Evolutionary conservation across 1,140 invertebrate species (phyloP), one percentile per base, ranked within the genome.

Genomic region (Pseudomyrmex cubaensis): DNA sequence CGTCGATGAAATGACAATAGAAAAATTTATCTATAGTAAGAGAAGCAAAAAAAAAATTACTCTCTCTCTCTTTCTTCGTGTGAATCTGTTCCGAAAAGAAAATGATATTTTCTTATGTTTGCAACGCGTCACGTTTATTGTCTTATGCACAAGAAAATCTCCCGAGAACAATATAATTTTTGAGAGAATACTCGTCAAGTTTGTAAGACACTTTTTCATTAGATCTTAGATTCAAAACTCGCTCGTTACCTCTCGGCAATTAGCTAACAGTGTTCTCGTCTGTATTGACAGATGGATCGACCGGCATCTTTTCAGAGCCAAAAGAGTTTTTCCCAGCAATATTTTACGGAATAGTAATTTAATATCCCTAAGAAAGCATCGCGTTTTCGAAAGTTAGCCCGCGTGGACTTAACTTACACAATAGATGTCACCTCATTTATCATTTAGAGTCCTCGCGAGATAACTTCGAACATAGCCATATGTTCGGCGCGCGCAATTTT

Each of bases 381-480:
- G 46, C 20, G 63, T 69, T 46, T 13, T 10, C 0, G 13, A 67
- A 77, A 44, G 25, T 77, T 56, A 46, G 35, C 35, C 7, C 44
- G 12, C 64, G 12, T 13, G 13, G 50, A 69, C 62, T 57, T 56
- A 77, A 15, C 5, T 77, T 77, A 57, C 9, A 57, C 35, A 77
- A 77, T 77, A 46, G 35, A 69, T 56, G 50, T 77, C 62, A 56
- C 35, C n/a, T 22, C 75, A 67, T 77, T 57, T 57, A 69, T 77
- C 75, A 67, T 54, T 67, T 66, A 54, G 62, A 46, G 13, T 54
- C n/a, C 25, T 7, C 25, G 13, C 12, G 10, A 77, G 50, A 67
- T 56, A 69, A 69, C 17, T 57, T 77, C 13, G 46, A 44, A 48
- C 17, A 57, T 35, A 69, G 35, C 13, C 17, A 48, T 77, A 56